A percentile compares a stretch with the other conserved stretches of the same genome.
These are phyloP conservation scores for Anhinga anhinga DNA, from an alignment of 2,113 vertebrate genomes.

Conservation along the genomic window DNA sequence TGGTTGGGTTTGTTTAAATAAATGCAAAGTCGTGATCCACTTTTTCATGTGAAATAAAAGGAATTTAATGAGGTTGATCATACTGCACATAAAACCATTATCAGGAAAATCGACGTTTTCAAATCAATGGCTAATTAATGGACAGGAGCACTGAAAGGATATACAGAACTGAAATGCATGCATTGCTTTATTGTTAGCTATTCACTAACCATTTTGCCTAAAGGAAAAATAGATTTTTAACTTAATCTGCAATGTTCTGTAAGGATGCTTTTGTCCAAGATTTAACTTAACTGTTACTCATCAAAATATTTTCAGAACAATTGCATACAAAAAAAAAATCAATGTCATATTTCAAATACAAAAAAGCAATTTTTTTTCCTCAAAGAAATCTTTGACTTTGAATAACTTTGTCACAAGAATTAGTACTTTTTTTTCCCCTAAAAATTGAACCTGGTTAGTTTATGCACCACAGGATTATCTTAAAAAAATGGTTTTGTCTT, in stretches of 20 bases:
- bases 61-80: conserved; percentile 13
- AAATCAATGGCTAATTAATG: conserved; percentile 43
- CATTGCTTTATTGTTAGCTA: not conserved
- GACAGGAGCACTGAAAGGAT: not conserved
- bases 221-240: conserved; percentile 31
- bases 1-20: conserved; percentile 1
- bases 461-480: not conserved
- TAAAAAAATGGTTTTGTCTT: not conserved
- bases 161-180: not conserved
- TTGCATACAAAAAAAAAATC: not conserved
- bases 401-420: not conserved
- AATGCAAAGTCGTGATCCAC: not conserved
- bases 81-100: conserved; percentile 33
- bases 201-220: not conserved
- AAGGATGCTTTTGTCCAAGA: not conserved
- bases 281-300: not conserved
- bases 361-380: not conserved
- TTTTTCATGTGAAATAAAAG: conserved; percentile 19
- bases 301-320: not conserved
- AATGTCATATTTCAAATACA: not conserved
- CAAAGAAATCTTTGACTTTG: not conserved
- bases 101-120: not conserved
- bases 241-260: not conserved
- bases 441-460: not conserved
- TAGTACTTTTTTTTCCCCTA: not conserved